A percentile compares a stretch with the other conserved stretches of the same genome.
phyloP scores from a whole-genome alignment of 2,888 invertebrate genomes.

The Campoplex capitator region DNA sequence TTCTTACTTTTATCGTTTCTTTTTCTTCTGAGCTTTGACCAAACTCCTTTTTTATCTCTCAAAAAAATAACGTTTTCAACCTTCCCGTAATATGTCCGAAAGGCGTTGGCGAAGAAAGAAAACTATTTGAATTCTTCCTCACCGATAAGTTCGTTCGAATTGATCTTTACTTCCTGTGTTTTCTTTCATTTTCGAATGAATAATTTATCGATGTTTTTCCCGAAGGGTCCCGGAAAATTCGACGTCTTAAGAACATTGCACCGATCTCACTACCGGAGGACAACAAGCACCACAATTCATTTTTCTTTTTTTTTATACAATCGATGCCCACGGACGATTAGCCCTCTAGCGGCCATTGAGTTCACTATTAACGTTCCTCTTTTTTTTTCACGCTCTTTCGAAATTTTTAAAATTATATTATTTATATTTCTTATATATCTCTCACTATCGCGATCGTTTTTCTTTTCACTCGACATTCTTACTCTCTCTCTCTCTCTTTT shows the following conservation, averaged over 20 bases:
- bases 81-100: slow-evolving; percentile 34
- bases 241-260: slow-evolving; percentile 65
- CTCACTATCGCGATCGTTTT: slow-evolving; percentile 38
- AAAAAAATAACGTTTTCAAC: slow-evolving; percentile 49
- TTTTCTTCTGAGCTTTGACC: slow-evolving; percentile 16
- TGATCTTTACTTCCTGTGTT: background rate
- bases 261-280: slow-evolving; percentile 67
- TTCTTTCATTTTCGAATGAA: slow-evolving; percentile 5
- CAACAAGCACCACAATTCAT: slow-evolving; percentile 67
- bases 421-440: slow-evolving; percentile 12
- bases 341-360: slow-evolving; percentile 31
- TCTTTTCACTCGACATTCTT: slow-evolving; percentile 25
- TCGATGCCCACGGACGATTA: slow-evolving; percentile 56
- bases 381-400: background rate
- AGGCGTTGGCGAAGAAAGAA: background rate
- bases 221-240: slow-evolving; percentile 26
- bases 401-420: slow-evolving; percentile 1
- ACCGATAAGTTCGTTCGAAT: background rate
- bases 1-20: slow-evolving; percentile 38
- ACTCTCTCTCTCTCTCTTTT: slow-evolving; percentile 9
- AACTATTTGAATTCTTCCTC: background rate
- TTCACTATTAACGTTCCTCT: slow-evolving; percentile 9
- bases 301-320: slow-evolving; percentile 50
- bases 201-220: background rate
- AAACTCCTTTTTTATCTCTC: background rate